Evolutionary conservation across 2,797 vertebrate species (phyloP).

Genomic region (Sebastes variabilis): DNA sequence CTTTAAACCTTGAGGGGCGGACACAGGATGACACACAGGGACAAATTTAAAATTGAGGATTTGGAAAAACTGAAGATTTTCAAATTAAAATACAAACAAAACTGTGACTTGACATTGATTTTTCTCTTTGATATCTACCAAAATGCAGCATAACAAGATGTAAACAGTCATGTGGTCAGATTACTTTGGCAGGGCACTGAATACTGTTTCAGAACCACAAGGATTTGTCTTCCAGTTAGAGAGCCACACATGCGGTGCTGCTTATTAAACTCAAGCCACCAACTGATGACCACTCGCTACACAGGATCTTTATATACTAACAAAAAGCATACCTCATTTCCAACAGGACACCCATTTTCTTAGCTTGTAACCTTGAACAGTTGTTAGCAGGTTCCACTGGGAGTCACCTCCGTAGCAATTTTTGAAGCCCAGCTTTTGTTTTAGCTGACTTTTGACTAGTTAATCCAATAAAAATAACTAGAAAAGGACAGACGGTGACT

Average conservation of each 20-base stretch:
- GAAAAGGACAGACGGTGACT: background rate
- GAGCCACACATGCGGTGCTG: background rate
- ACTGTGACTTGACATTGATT: background rate
- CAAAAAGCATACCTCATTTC: background rate
- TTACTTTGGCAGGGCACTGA: background rate
- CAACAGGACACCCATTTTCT: background rate
- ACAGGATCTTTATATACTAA: background rate
- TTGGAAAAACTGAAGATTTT: background rate
- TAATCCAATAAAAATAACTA: background rate
- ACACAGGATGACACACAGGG: background rate
- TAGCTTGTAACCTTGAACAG: background rate
- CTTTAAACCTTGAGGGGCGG: constrained; percentile 86
- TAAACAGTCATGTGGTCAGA: background rate
- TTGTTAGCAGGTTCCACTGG: background rate
- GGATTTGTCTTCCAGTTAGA: background rate
- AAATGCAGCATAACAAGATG: background rate
- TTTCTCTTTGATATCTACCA: background rate
- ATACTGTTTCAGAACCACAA: background rate
- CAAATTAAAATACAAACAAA: background rate
- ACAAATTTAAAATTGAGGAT: background rate
- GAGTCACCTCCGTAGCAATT: background rate
- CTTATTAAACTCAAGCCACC: background rate
- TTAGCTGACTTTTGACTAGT: background rate
- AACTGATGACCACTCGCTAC: background rate
- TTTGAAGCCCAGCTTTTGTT: background rate